These are phyloP conservation scores for Lasioglossum morio DNA, from an alignment of 2,888 invertebrate genomes.

Conservation along the genomic window DNA sequence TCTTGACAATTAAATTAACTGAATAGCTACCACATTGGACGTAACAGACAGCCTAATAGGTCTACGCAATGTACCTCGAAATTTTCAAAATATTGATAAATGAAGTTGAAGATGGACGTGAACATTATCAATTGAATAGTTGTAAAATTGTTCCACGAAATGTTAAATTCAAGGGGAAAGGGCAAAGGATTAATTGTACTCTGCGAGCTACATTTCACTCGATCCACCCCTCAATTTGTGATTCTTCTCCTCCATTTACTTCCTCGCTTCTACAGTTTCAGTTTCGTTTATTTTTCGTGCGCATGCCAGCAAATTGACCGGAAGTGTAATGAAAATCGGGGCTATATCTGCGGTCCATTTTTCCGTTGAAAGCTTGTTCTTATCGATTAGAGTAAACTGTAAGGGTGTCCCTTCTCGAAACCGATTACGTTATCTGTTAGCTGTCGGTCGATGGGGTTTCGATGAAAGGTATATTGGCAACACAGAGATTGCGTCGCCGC, in stretches of 20 bases:
- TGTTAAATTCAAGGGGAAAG: background rate
- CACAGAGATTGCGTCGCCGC: conserved; percentile 17
- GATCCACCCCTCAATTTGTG: background rate
- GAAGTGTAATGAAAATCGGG: background rate
- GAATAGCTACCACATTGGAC: background rate
- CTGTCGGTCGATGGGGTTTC: conserved; percentile 23
- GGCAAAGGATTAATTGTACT: background rate
- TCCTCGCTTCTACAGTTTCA: background rate
- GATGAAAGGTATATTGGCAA: background rate
- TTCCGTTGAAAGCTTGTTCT: conserved; percentile 8
- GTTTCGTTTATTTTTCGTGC: background rate
- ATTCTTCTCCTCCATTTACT: background rate
- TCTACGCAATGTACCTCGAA: background rate
- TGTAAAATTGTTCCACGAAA: no score
- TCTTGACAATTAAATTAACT: background rate
- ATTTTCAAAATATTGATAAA: background rate
- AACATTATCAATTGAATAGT: background rate
- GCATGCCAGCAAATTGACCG: background rate
- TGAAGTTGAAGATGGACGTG: background rate
- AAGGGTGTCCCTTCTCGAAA: conserved; percentile 11
- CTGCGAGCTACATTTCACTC: background rate
- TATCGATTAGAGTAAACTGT: conserved; percentile 40
- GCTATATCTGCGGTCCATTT: background rate
- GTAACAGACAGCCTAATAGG: no score
- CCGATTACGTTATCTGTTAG: conserved; percentile 43